phyloP scores from a whole-genome alignment of 1,140 invertebrate species.

The Orchesella cincta region DNA sequence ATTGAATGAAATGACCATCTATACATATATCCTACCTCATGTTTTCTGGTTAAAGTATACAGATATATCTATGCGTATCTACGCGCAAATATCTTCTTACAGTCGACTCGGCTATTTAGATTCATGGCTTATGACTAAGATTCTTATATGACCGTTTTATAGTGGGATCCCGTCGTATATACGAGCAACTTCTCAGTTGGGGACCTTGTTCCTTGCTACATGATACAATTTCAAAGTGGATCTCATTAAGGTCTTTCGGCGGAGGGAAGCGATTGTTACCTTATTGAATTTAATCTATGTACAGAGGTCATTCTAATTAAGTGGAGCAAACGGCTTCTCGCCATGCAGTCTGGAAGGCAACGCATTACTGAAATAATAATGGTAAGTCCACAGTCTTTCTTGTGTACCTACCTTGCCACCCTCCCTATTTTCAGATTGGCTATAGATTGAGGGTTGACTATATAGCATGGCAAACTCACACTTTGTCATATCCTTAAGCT shows the following conservation, averaged over 20 bases:
- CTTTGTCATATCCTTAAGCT: constrained; percentile 5
- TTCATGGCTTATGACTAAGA: too few species aligned
- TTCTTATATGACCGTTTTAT: background rate
- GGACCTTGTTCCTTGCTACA: background rate
- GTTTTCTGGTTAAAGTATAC: background rate
- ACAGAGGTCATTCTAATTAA: constrained; percentile 45
- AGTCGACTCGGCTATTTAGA: background rate
- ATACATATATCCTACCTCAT: constrained; percentile 1
- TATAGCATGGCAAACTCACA: background rate
- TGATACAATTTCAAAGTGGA: constrained; percentile 17
- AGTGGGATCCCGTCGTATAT: background rate
- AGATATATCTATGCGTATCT: background rate
- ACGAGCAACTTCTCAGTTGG: background rate
- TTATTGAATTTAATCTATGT: constrained; percentile 29
- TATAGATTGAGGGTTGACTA: background rate
- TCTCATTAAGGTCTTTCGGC: constrained; percentile 17
- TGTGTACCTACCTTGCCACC: background rate
- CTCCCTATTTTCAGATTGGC: background rate
- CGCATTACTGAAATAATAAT: constrained; percentile 10
- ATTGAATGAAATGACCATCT: constrained; percentile 27
- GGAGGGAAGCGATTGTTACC: constrained; percentile 20
- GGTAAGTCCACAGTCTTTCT: background rate
- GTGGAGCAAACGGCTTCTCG: constrained; percentile 29
- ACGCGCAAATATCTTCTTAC: background rate
- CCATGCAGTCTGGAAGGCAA: background rate